Base-by-base conservation (phyloP, 2,797 vertebrate genomes). In the Choloepus didactylus region DNA sequence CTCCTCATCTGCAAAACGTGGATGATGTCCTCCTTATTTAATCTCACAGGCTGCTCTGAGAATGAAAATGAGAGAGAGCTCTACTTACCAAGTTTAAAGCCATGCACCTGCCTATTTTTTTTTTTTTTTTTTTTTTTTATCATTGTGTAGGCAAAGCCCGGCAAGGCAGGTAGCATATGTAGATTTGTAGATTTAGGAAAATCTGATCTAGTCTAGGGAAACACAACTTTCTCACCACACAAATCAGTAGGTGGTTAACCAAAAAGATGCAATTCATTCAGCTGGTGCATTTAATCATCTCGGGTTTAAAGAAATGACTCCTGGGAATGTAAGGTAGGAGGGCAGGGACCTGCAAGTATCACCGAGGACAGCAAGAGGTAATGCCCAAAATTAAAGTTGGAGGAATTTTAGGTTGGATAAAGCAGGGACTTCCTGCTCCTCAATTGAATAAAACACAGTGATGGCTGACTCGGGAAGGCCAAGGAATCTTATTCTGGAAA, bases 111-210 rank as follows among this genome's bases (percentile, higher is more conserved):
- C 49, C 77, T 18, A 9, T 72, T 92, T 95, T 44, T 44, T 44
- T 41, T 41, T 41, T 4, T 41, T 41, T 41, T 41, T 41, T 41
- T 5, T 44, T 44, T 44, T 44, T 72, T 35, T 49, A 92, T 0
- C 54, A 51, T 16, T 77, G 51, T 23, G 7, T 70, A 38, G 14
- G 29, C 75, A 56, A 70, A 93, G 41, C 70, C 64, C 44, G 90
- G 35, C 18, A 41, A 87, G 82, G 62, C 73, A 80, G 72, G 86
- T 49, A 41, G 51, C 29, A 12, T 14, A n/a, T 6, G 80, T 64
- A 92, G 75, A 79, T 56, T 94, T 6, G 80, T 64, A 92, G 75
- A 79, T 56, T 95, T 76, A 88, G 85, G 94, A 93, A 91, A 92
- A 93, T 59, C 41, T 21, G n/a, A 92, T 46, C 62, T 1, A 94